phyloP scores from a whole-genome alignment of 2,797 vertebrate genomes.

The Peromyscus attwateri region DNA sequence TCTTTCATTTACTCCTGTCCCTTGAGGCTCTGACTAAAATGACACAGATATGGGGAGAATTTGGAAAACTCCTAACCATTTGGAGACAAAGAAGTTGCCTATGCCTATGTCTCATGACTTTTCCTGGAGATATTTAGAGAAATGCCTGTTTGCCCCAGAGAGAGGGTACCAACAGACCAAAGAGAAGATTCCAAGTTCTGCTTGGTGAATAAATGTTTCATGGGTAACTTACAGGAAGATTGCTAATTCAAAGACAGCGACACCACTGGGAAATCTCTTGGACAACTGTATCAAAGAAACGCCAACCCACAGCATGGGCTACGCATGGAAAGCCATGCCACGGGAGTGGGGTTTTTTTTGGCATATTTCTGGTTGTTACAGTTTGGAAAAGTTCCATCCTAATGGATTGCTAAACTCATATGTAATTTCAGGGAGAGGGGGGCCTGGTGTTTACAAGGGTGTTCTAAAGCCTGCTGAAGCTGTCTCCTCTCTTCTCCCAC shows the following conservation, averaged over 20 bases:
- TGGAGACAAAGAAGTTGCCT: neutral
- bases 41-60: neutral
- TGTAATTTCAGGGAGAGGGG: neutral
- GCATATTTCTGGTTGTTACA: neutral
- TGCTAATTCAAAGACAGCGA: neutral
- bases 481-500: neutral
- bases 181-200: neutral
- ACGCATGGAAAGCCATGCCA: neutral
- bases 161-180: neutral
- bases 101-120: neutral
- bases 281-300: neutral
- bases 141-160: neutral
- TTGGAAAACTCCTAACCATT: neutral
- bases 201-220: neutral
- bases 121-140: neutral
- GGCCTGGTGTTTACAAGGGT: neutral
- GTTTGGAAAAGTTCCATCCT: neutral
- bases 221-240: neutral
- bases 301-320: neutral
- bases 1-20: neutral
- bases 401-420: neutral
- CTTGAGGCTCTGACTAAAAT: neutral
- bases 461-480: neutral
- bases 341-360: no score
- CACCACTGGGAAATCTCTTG: neutral